A percentile compares a stretch with the other conserved stretches of the same genome.
phyloP scores from a whole-genome alignment of 2,888 invertebrate genomes.

The Sminthurinus aureus region DNA sequence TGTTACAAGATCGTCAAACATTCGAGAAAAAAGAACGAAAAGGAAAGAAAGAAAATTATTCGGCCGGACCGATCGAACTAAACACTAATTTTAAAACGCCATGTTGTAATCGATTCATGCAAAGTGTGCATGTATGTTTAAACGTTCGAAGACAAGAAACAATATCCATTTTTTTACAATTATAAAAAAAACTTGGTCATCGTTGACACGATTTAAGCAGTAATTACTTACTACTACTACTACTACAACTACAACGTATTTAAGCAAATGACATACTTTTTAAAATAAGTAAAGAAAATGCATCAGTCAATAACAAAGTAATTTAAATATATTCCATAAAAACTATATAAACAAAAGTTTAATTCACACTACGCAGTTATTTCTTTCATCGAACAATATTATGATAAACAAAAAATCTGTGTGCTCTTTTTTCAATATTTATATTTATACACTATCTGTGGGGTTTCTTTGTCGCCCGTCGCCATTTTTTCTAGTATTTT shows the following conservation, averaged over 20 bases:
- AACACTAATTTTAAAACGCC: background rate
- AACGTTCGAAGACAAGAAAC: background rate
- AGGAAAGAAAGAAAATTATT: constrained; percentile 15
- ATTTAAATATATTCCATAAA: background rate
- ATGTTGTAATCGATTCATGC: background rate
- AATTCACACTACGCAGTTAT: background rate
- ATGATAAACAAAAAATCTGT: background rate
- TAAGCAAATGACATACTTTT: too few relatives aligned
- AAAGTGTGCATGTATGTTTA: background rate
- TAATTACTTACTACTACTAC: background rate
- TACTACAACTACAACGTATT: too few relatives aligned
- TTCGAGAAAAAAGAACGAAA: background rate
- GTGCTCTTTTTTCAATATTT: background rate
- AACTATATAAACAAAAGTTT: background rate
- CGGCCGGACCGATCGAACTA: constrained; percentile 40
- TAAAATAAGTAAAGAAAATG: too few relatives aligned
- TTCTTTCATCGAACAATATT: background rate
- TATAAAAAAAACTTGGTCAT: background rate
- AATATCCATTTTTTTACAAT: too few relatives aligned
- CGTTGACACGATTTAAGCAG: background rate
- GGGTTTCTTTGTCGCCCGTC: background rate
- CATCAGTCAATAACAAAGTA: background rate
- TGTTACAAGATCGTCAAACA: background rate
- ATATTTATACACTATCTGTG: background rate
- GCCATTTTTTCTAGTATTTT: constrained; percentile 11